phyloP scores from a whole-genome alignment of 2,797 vertebrate genomes.

The Melopsittacus undulatus region DNA sequence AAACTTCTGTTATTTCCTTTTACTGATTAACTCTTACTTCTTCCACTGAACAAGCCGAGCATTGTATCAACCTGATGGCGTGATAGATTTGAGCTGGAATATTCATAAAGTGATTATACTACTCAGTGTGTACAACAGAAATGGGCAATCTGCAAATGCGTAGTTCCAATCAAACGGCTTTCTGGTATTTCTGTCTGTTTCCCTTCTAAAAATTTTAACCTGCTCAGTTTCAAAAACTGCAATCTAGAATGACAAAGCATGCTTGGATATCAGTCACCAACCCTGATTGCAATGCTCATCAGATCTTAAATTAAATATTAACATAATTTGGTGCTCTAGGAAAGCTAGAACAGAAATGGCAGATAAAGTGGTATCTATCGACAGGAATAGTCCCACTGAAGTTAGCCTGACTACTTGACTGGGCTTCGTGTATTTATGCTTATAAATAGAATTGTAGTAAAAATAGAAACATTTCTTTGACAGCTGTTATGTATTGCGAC shows the following conservation, averaged over 20 bases:
- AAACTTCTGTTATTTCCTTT: not conserved
- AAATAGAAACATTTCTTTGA: constrained; percentile 25
- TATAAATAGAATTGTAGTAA: constrained; percentile 7
- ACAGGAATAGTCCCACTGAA: not conserved
- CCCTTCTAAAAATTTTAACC: not conserved
- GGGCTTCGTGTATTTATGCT: not conserved
- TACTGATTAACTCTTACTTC: not conserved
- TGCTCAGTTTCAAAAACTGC: not conserved
- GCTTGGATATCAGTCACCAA: not conserved
- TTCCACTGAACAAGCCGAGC: not conserved
- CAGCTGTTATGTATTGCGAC: not conserved
- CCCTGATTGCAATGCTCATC: not conserved
- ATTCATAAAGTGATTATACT: not conserved
- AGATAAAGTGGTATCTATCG: not conserved
- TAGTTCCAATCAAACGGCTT: not conserved
- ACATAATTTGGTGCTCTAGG: not conserved
- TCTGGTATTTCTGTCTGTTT: not conserved
- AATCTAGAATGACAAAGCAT: not conserved
- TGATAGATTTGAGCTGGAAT: not conserved
- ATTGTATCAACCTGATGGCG: not conserved
- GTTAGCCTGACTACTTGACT: not conserved
- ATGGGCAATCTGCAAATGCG: not conserved
- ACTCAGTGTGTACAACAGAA: not conserved
- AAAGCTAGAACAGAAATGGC: not conserved
- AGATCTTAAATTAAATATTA: not conserved